Conservation (phyloP, 1,140 invertebrate species). For the Drosophila setifemur region DNA sequence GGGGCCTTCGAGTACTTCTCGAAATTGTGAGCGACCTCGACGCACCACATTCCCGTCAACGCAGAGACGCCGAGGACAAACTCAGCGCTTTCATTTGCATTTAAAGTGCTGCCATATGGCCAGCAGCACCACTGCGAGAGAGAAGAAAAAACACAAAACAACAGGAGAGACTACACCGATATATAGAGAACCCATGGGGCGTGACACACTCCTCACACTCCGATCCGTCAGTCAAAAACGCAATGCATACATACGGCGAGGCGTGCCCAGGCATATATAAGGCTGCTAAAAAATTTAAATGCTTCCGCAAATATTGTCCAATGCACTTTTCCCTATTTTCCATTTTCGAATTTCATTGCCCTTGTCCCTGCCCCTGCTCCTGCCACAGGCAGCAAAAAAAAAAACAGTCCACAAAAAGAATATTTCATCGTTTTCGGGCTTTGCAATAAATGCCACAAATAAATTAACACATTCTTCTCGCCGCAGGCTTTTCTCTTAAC, state of each 20-base stretch:
- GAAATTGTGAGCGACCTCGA: constrained; percentile 72
- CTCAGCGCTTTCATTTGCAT: constrained; percentile 70
- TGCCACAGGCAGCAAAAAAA: neutral
- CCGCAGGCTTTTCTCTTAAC: no score
- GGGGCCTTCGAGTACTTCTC: constrained; percentile 47
- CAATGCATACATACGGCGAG: constrained; percentile 12
- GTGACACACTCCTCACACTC: constrained; percentile 5
- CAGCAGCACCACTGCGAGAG: constrained; percentile 27
- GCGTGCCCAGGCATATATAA: constrained; percentile 28
- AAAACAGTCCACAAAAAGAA: neutral
- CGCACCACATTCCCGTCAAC: constrained; percentile 56
- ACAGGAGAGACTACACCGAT: neutral
- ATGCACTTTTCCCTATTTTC: constrained; percentile 20
- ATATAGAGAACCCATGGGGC: constrained; percentile 3
- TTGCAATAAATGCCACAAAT: neutral
- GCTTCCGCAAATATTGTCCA: constrained; percentile 18
- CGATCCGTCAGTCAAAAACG: neutral
- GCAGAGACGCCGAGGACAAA: constrained; percentile 54
- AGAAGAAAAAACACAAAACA: constrained; percentile 4
- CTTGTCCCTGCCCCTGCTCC: no score
- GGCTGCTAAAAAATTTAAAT: constrained; percentile 30
- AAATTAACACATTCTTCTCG: neutral
- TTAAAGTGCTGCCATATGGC: constrained; percentile 79
- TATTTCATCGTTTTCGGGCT: no score
- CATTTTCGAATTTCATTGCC: neutral